These are phyloP conservation scores for Otus sunia DNA, from an alignment of 2,113 vertebrate species.

Conservation along the genomic window DNA sequence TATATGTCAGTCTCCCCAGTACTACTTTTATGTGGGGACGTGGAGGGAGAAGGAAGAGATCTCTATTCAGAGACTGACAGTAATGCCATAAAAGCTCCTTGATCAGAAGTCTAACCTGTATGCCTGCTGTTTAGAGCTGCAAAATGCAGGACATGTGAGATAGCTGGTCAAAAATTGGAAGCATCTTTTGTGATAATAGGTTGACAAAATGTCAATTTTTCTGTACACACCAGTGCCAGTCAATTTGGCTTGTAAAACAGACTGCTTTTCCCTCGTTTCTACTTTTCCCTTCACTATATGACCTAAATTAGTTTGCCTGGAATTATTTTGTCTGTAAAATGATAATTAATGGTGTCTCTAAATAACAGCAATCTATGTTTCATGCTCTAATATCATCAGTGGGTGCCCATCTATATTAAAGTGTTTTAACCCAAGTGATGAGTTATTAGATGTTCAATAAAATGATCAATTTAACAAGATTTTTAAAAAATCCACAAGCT, in stretches of 20 bases:
- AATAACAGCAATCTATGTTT: not conserved
- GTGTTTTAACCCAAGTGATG: not conserved
- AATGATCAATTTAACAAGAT: not conserved
- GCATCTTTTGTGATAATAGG: not conserved
- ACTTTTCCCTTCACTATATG: not conserved
- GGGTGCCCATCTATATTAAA: not conserved
- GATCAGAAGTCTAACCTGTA: not conserved
- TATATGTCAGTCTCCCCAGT: not conserved
- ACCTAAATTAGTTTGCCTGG: not conserved
- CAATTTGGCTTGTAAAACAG: not conserved
- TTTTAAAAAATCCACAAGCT: rapidly evolving
- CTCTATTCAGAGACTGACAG: not conserved
- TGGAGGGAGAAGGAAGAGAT: not conserved
- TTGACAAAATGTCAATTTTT: not conserved
- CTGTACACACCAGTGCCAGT: not conserved
- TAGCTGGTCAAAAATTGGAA: not conserved
- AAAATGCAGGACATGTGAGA: not conserved
- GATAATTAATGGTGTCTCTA: not conserved
- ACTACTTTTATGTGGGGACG: not conserved
- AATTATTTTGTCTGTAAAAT: not conserved
- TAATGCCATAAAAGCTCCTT: not conserved
- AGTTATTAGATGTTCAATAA: not conserved
- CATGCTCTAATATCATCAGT: not conserved
- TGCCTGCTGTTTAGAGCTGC: not conserved
- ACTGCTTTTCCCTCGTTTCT: not conserved